Evolutionary conservation across 2,797 vertebrate genomes (phyloP).

Genomic region (Neosilurus mollespiculum): DNA sequence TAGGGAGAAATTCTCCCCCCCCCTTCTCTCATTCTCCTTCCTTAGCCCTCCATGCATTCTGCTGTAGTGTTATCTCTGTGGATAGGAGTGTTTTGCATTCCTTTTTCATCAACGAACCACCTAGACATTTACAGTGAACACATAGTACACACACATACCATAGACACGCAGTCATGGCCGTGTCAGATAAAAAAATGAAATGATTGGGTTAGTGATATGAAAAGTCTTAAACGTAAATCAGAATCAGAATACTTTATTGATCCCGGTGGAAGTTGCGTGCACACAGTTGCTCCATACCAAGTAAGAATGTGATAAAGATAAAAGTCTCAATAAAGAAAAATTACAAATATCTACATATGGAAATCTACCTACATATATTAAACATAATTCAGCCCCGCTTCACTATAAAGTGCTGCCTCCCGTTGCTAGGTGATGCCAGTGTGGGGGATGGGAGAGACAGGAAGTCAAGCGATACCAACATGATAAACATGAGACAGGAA

Average conservation of each 20-base stretch:
- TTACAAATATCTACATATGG: too few species aligned
- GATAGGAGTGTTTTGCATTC: neutral
- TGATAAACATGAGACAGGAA: conserved; percentile 75
- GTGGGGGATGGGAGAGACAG: conserved; percentile 61
- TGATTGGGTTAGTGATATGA: neutral
- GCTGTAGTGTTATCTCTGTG: neutral
- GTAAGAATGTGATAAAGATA: too few species aligned
- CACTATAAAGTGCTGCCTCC: conserved; percentile 61
- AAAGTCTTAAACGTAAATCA: conserved; percentile 1
- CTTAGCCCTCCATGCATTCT: neutral
- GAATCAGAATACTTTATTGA: neutral
- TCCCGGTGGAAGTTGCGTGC: too few species aligned
- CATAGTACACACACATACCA: neutral
- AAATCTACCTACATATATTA: neutral
- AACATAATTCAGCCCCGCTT: conserved; percentile 24
- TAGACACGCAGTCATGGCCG: neutral
- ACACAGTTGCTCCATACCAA: too few species aligned
- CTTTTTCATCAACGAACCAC: neutral
- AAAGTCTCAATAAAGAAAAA: too few species aligned
- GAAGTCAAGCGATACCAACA: conserved; percentile 69
- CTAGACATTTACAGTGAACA: neutral
- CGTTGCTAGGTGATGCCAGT: conserved; percentile 69
- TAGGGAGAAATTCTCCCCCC: neutral
- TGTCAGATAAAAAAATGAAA: conserved; percentile 13
- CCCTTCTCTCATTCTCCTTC: too few species aligned